Evolutionary conservation across 2,113 vertebrate species (phyloP), one percentile per base, ranked within the genome.

Genomic region (Datnioides undecimradiatus): DNA sequence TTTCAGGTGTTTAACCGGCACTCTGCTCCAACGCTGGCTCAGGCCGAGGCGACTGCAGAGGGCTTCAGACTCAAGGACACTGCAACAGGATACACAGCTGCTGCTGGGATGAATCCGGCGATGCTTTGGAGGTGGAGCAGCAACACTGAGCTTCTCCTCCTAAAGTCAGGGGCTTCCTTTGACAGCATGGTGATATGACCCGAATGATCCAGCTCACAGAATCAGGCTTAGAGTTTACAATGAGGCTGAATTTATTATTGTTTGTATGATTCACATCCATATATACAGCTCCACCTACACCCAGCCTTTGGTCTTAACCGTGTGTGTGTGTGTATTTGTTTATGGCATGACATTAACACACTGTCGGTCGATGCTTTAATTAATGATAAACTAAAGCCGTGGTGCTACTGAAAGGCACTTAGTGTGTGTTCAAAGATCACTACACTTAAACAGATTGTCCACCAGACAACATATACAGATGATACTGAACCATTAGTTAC

Each of bases 1-100:
- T 52, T 78, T 49, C 49, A 70, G 58, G 51, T 49, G 12, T 86
- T 89, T 73, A 48, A 79, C 60, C 41, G 31, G 38, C 36, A 14
- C 55, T 71, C 34, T 7, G 6, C 38, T 29, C 58, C 6, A 40
- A 80, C 51, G 62, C 19, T 0, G 19, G 40, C 45, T 12, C 43
- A 6, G 52, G 45, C 65, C 48, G 13, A 49, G 65, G 48, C 31
- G 1, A 58, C 31, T 14, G 51, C 10, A 40, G 23, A 73, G 49
- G 31, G 31, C 23, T 45, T 59, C 68, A 38, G n/a, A 4, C 31
- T 87, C 69, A 76, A 76, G 76, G 76, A 76, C 82, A 49, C 27
- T 73, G 62, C 41, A 79, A 84, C 54, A 63, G 75, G 64, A 78
- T 23, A 38, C 65, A 33, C 58, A 52, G 76, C 82, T 60, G 86